Evolutionary conservation across 2,888 invertebrate species (phyloP), one percentile per base, ranked within the genome.

Genomic region (Drosophila acutilabella): DNA sequence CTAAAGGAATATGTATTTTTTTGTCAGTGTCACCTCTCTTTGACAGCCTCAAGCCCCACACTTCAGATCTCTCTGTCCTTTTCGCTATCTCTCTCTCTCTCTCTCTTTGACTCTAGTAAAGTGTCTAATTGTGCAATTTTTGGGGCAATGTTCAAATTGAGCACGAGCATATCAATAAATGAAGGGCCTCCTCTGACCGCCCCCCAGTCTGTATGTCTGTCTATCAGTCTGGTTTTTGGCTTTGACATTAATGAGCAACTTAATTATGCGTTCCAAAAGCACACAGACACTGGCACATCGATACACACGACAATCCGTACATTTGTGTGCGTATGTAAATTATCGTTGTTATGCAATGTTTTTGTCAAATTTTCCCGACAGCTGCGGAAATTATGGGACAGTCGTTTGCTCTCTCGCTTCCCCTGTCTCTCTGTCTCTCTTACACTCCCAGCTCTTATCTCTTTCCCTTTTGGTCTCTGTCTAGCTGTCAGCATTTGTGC

Each of bases 231-330:
- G 71, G 48, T 65, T 51, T 57, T 54, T 61, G 85, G 68, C 60
- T 88, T 74, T 86, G 88, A 83, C 86, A 74, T 78, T 86, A 86
- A 86, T 88, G 86, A 88, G 86, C 67, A 53, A 80, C 81, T 86
- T 84, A 81, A 87, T 87, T 87, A 84, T 87, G 81, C 76, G 70
- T 80, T 64, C 54, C 60, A 67, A 45, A 56, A 52, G 23, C 45
- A 50, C 41, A 51, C 38, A 50, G 11, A 54, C 53, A 54, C 47
- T n/a, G n/a, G 1, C 13, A 18, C 6, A 18, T 10, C 23, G 2
- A 23, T 7, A 40, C 50, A 38, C 14, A 26, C 33, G 48, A 8
- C 38, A 47, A 40, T 42, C 23, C 16, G 8, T 42, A 36, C 38
- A 30, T 42, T n/a, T 51, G 38, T 58, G 47, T 30, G 44, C 52